These are phyloP conservation scores for Embidobia sp. DNA, from an alignment of 2,888 invertebrate species.

Conservation along the genomic window DNA sequence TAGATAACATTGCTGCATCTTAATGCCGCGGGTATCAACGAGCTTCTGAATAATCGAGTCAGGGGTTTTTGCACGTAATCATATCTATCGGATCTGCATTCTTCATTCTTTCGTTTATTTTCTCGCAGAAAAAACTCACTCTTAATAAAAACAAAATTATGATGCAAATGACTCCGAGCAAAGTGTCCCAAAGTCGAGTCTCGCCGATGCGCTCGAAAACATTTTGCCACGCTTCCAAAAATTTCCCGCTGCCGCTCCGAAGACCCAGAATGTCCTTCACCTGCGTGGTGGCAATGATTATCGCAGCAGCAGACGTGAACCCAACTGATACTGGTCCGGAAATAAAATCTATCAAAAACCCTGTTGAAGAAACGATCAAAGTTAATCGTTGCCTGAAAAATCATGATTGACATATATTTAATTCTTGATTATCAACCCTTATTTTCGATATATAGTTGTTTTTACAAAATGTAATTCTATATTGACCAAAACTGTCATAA, in stretches of 20 bases:
- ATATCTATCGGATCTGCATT: too few relatives aligned
- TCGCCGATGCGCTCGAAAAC: slow-evolving; percentile 88
- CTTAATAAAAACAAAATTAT: slow-evolving; percentile 86
- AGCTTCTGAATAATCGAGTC: neutral
- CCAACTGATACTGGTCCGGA: slow-evolving; percentile 91
- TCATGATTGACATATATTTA: too few relatives aligned
- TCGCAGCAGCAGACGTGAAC: slow-evolving; percentile 91
- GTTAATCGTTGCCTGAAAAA: too few relatives aligned
- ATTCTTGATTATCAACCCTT: too few relatives aligned
- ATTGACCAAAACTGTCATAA: too few relatives aligned
- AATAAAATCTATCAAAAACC: slow-evolving; percentile 92
- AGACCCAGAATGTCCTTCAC: slow-evolving; percentile 89
- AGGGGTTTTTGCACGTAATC: too few relatives aligned
- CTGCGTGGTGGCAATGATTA: slow-evolving; percentile 91
- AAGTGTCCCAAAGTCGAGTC: slow-evolving; percentile 87
- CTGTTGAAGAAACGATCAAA: too few relatives aligned
- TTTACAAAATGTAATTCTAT: too few relatives aligned
- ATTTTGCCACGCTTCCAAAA: slow-evolving; percentile 87
- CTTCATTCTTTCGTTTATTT: neutral
- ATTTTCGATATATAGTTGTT: too few relatives aligned
- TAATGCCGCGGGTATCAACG: slow-evolving; percentile 7
- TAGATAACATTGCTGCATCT: slow-evolving; percentile 23
- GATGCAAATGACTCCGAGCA: slow-evolving; percentile 88
- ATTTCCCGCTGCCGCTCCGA: slow-evolving; percentile 86
- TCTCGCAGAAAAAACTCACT: slow-evolving; percentile 81